Base-by-base conservation (phyloP, 2,888 invertebrate species). In the Thera obeliscata region DNA sequence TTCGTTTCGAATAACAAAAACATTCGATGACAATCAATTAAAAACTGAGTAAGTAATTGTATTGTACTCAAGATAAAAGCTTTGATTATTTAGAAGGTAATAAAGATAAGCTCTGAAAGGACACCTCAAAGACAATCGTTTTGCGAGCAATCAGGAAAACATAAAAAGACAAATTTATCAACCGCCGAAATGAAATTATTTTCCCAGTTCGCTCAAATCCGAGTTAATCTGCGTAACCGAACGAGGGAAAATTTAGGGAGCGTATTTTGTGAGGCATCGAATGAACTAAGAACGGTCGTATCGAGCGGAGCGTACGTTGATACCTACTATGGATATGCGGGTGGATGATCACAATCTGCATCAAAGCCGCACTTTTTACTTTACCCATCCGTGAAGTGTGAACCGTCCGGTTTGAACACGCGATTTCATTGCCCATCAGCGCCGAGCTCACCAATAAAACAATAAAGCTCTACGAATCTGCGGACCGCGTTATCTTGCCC, bases 161-260 rank as follows among this genome's bases (percentile, higher is more conserved):
- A 61, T 56, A 61, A 61, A 72, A 66, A 67, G 64, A 70, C 64
- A 64, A 69, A 69, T 69, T 70, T 68, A 71, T 71, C 64, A 67
- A 72, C 70, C 70, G 67, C 69, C 62, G 71, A 69, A 72, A 62
- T 67, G 67, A 69, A 74, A 72, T 72, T 75, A 75, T 75, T 72
- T 74, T 70, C 75, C 70, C 72, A 70, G 66, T 71, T 67, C 68
- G 69, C 64, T 64, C 64, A 65, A 75, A 70, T 74, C 72, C 71
- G 56, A 69, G 71, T 74, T 74, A 74, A 75, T 75, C 75, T 74
- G 71, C 71, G 69, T 71, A 69, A 69, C 74, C 70, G 66, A 69
- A 72, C 64, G 67, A 66, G 64, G 66, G 68, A 66, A 71, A 69
- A 69, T 75, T 75, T 74, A 67, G 71, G 71, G 59, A 63, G 70